A percentile compares a stretch with the other conserved stretches of the same genome.
Evolutionary conservation across 2,797 vertebrate species (phyloP).

Genomic region (Pseudochromis fuscus): DNA sequence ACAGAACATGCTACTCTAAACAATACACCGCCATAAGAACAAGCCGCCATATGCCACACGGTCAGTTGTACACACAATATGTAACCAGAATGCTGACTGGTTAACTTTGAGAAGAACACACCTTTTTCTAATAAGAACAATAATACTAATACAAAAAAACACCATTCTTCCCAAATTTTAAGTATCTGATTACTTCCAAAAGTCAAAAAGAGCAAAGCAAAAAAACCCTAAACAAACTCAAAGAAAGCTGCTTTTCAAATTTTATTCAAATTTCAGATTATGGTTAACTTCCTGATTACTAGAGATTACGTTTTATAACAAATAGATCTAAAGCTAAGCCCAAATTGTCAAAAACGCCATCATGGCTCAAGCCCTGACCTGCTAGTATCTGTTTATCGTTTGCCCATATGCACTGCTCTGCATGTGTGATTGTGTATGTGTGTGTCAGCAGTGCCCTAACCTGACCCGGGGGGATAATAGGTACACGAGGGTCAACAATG

Average conservation of each 20-base stretch:
- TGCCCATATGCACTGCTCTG: constrained; percentile 18
- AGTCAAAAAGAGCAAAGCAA: background rate
- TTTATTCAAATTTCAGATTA: background rate
- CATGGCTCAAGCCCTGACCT: constrained; percentile 47
- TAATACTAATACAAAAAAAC: background rate
- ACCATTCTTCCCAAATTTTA: background rate
- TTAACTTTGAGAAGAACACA: background rate
- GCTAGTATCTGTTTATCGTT: constrained; percentile 49
- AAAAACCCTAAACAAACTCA: background rate
- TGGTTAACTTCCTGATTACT: background rate
- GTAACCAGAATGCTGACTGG: constrained; percentile 11
- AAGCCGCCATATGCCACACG: constrained; percentile 53
- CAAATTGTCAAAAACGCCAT: constrained; percentile 13
- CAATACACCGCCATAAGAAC: constrained; percentile 54
- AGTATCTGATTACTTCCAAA: background rate
- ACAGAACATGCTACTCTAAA: constrained; percentile 65
- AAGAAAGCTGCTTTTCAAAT: background rate
- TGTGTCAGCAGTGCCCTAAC: constrained; percentile 36
- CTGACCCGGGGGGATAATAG: constrained; percentile 59
- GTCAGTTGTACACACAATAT: constrained; percentile 38
- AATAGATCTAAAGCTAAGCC: background rate
- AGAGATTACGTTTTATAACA: background rate
- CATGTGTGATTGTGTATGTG: constrained; percentile 1
- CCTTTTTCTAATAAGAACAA: background rate
- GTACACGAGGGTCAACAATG: constrained; percentile 67